Evolutionary conservation across 2,888 invertebrate species (phyloP).

Genomic region (Sacculina carcini): DNA sequence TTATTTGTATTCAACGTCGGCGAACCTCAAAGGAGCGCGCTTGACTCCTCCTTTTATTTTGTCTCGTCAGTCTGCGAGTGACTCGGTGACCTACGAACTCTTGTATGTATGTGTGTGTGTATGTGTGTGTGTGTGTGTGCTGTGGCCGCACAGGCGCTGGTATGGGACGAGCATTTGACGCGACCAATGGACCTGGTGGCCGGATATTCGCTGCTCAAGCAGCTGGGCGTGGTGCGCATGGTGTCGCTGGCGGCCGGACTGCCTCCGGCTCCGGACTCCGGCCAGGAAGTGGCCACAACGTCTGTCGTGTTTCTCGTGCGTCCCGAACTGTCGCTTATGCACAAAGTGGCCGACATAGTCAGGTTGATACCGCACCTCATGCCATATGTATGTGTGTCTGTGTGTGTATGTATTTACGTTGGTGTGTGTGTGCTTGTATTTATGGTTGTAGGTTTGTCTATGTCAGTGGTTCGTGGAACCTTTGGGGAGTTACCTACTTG

Average conservation of each 20-base stretch:
- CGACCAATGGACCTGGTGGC: constrained; percentile 66
- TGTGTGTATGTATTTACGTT: too few relatives aligned
- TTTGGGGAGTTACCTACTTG: too few relatives aligned
- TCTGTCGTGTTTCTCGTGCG: constrained; percentile 70
- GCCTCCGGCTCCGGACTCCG: constrained; percentile 37
- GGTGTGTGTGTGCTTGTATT: too few relatives aligned
- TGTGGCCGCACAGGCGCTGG: constrained; percentile 29
- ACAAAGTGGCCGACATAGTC: constrained; percentile 49
- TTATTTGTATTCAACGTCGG: too few relatives aligned
- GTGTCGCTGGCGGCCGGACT: constrained; percentile 41
- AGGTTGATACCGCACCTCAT: constrained; percentile 20
- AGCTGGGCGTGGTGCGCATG: constrained; percentile 63
- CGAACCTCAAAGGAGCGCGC: too few relatives aligned
- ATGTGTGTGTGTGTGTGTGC: not conserved
- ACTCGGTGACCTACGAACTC: too few relatives aligned
- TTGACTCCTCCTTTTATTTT: too few relatives aligned
- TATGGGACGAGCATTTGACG: constrained; percentile 66
- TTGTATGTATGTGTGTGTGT: not conserved
- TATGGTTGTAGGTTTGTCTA: too few relatives aligned
- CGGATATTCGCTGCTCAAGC: constrained; percentile 44
- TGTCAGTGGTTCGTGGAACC: too few relatives aligned
- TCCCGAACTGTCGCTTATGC: constrained; percentile 55
- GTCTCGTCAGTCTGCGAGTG: too few relatives aligned
- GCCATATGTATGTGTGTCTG: too few relatives aligned
- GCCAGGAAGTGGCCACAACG: too few relatives aligned